phyloP scores from a whole-genome alignment of 37 sponge, comb jelly and placozoan genomes.

The Chondrilla cf. caribensis region DNA sequence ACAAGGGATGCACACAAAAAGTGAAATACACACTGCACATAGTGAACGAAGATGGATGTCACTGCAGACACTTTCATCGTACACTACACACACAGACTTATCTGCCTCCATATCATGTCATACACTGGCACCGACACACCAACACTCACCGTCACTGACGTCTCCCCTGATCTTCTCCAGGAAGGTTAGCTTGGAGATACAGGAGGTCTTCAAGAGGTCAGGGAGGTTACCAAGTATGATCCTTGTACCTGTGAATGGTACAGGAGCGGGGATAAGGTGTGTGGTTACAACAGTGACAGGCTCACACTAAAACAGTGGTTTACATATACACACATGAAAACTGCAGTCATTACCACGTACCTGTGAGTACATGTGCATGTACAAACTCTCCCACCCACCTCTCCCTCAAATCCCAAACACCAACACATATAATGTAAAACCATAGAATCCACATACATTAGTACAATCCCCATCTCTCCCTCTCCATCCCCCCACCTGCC shows the following conservation, averaged over 20 bases:
- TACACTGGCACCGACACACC: not conserved
- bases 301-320: not conserved
- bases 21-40: too few species aligned
- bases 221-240: slow-evolving; percentile 52
- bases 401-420: not conserved
- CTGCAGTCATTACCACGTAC: not conserved
- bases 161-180: slow-evolving; percentile 24
- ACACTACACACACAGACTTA: too few species aligned
- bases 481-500: slow-evolving; percentile 57
- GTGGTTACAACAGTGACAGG: not conserved
- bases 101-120: slow-evolving; percentile 41
- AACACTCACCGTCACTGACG: slow-evolving; percentile 24
- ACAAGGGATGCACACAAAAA: too few species aligned
- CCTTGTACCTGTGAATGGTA: too few species aligned
- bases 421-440: not conserved
- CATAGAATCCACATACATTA: not conserved
- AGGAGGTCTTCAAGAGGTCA: slow-evolving; percentile 79
- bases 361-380: not conserved
- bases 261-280: not conserved
- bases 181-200: slow-evolving; percentile 64
- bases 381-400: not conserved
- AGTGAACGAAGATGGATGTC: too few species aligned
- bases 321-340: not conserved
- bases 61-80: too few species aligned
- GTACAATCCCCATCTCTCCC: not conserved